Evolutionary conservation across 2,797 vertebrate genomes (phyloP), one percentile per base, ranked within the genome.

Genomic region (Rhabdomys pumilio): DNA sequence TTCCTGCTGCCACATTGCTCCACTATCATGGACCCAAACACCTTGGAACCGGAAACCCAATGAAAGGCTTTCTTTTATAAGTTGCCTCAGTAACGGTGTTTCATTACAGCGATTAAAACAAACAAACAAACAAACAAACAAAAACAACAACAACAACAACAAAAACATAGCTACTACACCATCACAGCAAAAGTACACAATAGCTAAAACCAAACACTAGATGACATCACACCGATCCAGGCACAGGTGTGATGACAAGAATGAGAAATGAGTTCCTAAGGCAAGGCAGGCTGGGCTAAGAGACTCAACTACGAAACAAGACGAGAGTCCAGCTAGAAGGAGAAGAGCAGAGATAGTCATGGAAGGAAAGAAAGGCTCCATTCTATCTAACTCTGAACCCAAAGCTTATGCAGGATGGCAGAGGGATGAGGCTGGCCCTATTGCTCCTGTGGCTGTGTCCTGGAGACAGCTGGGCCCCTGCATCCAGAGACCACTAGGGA

Each of bases 401-500:
- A 83, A 94, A 77, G 19, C 75, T 44, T 26, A 4, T 19, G 22
- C 55, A 67, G 41, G 15, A 24, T 26, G 59, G 4, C 11, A 57
- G 57, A 22, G 72, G 0, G 13, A 1, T 15, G 24, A 63, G 19
- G 3, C 47, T 26, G 14, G 15, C 10, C 57, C 13, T 6, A 0
- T 19, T 20, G 2, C 13, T 31, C 34, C 92, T 69, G 44, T 4
- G 47, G 10, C 41, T 75, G 22, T 67, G 34, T 50, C 76, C 91
- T 29, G 13, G 7, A 67, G 75, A 15, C 72, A 53, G 44, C 69
- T 89, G 82, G n/a, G n/a, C 34, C 4, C 29, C 67, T 10, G 94
- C 41, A 50, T 76, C 47, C 73, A 2, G 13, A n/a, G 24, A 2
- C 1, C 7, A 4, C n/a, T 55, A 19, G 55, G 12, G 22, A 79